Conservation (phyloP, 2,888 invertebrate species). For the Tuberolachnus salignus region DNA sequence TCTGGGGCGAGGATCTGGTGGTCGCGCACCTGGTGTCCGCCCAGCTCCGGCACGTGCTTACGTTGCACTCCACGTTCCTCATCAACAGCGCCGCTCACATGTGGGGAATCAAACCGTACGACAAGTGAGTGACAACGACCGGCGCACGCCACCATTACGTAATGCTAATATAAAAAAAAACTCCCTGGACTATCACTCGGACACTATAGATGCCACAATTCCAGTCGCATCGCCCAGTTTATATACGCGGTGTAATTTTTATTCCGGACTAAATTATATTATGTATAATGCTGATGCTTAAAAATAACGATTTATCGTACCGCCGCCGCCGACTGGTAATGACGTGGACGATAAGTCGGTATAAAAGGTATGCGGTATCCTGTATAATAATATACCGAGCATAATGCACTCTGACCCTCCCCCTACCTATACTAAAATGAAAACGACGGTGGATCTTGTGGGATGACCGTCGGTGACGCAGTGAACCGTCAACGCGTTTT, state of each 20-base stretch:
- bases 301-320: too few relatives aligned
- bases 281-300: too few relatives aligned
- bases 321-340: too few relatives aligned
- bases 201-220: too few relatives aligned
- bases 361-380: too few relatives aligned
- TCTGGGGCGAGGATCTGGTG: conserved; percentile 67
- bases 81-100: conserved; percentile 71
- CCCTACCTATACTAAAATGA: background rate
- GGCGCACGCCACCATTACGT: background rate
- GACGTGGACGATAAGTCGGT: too few relatives aligned
- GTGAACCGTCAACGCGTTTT: background rate
- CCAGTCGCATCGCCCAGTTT: too few relatives aligned
- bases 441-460: background rate
- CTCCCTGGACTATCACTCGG: too few relatives aligned
- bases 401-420: background rate
- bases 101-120: conserved; percentile 64
- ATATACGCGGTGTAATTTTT: background rate
- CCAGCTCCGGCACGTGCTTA: conserved; percentile 66
- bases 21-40: conserved; percentile 62
- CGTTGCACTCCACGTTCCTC: conserved; percentile 70
- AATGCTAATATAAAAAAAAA: too few relatives aligned
- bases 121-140: conserved; percentile 61
- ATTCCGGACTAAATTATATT: too few relatives aligned
- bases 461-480: background rate
- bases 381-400: too few relatives aligned